Evolutionary conservation across 2,888 invertebrate genomes (phyloP), one percentile per base, ranked within the genome.

Genomic region (Ditylenchus weischeri): DNA sequence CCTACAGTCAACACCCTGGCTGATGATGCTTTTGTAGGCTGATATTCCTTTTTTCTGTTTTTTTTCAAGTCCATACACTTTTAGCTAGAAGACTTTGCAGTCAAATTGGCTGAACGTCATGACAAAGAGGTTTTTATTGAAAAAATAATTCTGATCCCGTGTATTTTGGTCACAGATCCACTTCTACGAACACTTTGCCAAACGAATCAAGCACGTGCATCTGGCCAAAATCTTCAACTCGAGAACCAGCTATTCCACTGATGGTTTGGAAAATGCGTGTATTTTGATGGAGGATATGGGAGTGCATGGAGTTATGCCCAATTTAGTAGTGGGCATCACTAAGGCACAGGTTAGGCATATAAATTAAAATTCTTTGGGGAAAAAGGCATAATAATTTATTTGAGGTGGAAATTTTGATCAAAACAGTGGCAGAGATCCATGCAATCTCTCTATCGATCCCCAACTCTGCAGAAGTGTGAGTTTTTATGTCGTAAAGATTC

Each of bases 61-160:
- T 23, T 51, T 7, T 54, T 54, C 10, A 54, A 5, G 11, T 54
- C 54, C 21, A 5, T 11, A 1, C 11, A 23, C n/a, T 54, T 54
- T 54, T 29, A 54, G 54, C 54, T 54, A n/a, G 29, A 21, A 18
- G 54, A 54, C 54, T 54, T 54, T 54, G 54, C 54, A 54, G 23
- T 54, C 54, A 54, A 54, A 54, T 54, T 54, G 54, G 54, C 54
- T 23, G 54, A 54, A 18, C 11, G 54, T 5, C 54, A 54, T 29
- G 54, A 54, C 13, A 54, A 54, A 54, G 54, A 54, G 54, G 29
- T 54, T 54, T 43, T 43, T 43, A 8, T 10, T 15, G 8, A 43
- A 43, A 29, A 29, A 5, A 2, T 2, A 29, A 29, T 29, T 43
- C 5, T 43, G 13, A 43, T 10, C 43, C 43, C 3, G 15, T 43